Evolutionary conservation across 2,888 invertebrate species (phyloP), one percentile per base, ranked within the genome.

Genomic region (Eustalomyia histrio): DNA sequence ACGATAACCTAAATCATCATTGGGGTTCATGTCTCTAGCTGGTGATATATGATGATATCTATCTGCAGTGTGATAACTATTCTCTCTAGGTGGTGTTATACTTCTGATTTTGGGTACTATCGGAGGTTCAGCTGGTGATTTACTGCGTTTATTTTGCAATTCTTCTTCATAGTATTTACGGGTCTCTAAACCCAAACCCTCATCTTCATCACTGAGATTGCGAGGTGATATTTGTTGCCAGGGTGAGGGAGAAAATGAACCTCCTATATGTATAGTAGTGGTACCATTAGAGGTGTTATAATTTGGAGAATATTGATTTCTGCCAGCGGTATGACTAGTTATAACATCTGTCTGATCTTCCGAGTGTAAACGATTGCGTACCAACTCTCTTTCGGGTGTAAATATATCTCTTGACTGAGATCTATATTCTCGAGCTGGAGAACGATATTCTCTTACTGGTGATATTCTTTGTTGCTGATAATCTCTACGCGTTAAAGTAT

Each of bases 161-260:
- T 84, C 84, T 21, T 86, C 85, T 65, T 92, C 92, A 74, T 91
- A 92, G 61, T 91, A 91, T 82, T 88, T 91, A 85, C 90, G 87
- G 0, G 88, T 88, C 87, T 95, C 95, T 73, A 94, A 93, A 1
- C 95, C 95, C n/a, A 95, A 90, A 0, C 95, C 95, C 89, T 95
- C 95, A 84, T 95, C 95, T 87, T 95, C 95, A 87, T 95, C 95
- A 12, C 95, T 95, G 73, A 90, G 85, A 76, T 90, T 90, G 7
- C 90, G 88, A 0, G 90, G 89, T 82, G 89, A 90, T 0, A 89
- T 71, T 68, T 89, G 89, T 60, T 90, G 90, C 89, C 90, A 90
- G 2, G 89, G 89, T 6, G 89, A 89, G 0, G 88, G 89, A 0
- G 90, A 89, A 16, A 87, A 88, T 0, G 89, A 88, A 43, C 86